Conservation (phyloP, 1,140 invertebrate genomes). For the Zaprionus ornatus region DNA sequence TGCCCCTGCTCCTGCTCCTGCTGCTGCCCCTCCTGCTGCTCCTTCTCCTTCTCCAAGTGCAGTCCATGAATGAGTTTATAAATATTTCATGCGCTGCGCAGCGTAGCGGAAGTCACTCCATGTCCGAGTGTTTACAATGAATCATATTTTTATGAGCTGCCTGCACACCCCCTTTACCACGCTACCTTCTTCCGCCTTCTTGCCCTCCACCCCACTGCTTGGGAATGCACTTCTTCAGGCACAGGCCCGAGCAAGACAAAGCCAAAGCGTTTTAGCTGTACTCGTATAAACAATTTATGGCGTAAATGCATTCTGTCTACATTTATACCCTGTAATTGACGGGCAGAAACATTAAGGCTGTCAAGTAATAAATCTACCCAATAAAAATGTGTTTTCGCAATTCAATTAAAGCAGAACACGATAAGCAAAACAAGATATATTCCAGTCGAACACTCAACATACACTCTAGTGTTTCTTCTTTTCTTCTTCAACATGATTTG, state of each 20-base stretch:
- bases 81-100: slow-evolving; percentile 74
- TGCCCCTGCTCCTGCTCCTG: neutral
- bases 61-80: slow-evolving; percentile 71
- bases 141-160: slow-evolving; percentile 66
- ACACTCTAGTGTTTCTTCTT: too few species aligned
- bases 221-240: slow-evolving; percentile 38
- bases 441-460: too few species aligned
- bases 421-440: too few species aligned
- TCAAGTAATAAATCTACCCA: neutral
- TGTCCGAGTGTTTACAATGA: slow-evolving; percentile 60
- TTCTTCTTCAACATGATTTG: neutral
- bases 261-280: slow-evolving; percentile 34
- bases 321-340: slow-evolving; percentile 15
- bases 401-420: too few species aligned
- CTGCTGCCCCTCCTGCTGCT: neutral
- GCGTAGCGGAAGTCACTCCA: slow-evolving; percentile 54
- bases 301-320: slow-evolving; percentile 31
- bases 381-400: too few species aligned
- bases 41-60: slow-evolving; percentile 6
- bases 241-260: slow-evolving; percentile 42
- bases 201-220: neutral
- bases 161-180: neutral
- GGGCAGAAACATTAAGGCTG: neutral
- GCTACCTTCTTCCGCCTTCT: neutral
- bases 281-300: slow-evolving; percentile 63